Evolutionary conservation across 1,140 invertebrate species (phyloP), one percentile per base, ranked within the genome.

Genomic region (Zaprionus taronus): DNA sequence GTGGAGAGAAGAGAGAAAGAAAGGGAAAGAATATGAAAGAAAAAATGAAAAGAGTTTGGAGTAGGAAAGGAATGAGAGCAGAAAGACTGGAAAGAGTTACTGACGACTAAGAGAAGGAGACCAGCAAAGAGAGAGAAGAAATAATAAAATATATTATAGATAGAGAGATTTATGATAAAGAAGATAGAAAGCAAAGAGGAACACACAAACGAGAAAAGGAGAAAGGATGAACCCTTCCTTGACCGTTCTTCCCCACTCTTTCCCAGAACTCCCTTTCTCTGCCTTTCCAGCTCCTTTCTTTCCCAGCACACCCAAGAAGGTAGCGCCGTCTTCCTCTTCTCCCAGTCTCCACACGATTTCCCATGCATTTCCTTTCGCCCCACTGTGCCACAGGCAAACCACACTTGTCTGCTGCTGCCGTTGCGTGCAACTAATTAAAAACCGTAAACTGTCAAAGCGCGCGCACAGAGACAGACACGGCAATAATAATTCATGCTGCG

Each of bases 381-480:
- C 74, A 72, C 64, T 73, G 70, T 80, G 61, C 55, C 1, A 28
- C 20, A n/a, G 24, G 20, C 38, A 72, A 55, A 61, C 34, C 57
- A 38, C 68, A 76, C 68, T 76, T 65, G 73, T 65, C 31, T 20
- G 9, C 44, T 47, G 44, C n/a, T 17, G 47, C 17, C 11, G 47
- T 51, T 80, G 77, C 77, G 77, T 80, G 58, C 79, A 70, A 55
- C 70, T 79, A 80, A 80, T 80, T 80, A 80, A 80, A 80, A 79
- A 60, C 66, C 70, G 71, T 80, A 71, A 80, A 71, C 79, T 80
- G 79, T 79, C 79, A 79, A 72, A 74, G 47, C 36, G 64, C 28
- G 31, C 49, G 20, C 38, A 26, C 38, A 38, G 31, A 5, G 47
- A 51, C 24, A 36, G 20, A 31, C 44, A 63, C 24, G 17, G 44